A percentile compares a stretch with the other conserved stretches of the same genome.
Evolutionary conservation across 2,113 vertebrate species (phyloP).

Genomic region (Phrynocephalus versicolor): DNA sequence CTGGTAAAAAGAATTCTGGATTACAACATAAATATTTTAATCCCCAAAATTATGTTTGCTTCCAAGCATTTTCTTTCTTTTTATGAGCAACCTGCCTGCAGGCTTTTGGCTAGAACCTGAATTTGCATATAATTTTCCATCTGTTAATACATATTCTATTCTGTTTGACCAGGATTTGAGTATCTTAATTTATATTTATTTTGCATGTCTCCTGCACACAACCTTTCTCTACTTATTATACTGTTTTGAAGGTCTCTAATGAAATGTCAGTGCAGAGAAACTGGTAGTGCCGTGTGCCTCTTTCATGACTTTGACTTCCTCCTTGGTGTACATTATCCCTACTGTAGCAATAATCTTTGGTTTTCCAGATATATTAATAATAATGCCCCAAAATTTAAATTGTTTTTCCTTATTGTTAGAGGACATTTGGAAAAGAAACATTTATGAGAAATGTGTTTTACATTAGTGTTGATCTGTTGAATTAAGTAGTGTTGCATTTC

Average conservation of each 20-base stretch:
- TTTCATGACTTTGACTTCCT: conserved; percentile 27
- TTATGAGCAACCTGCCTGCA: conserved; percentile 41
- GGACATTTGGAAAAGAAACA: too few species aligned
- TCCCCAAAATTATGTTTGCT: neutral
- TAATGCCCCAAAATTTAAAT: too few species aligned
- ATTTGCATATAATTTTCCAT: conserved; percentile 48
- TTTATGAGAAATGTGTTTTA: too few species aligned
- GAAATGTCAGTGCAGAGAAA: neutral
- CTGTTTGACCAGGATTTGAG: conserved; percentile 42
- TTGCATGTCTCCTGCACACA: neutral
- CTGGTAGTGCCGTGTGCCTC: conserved; percentile 30
- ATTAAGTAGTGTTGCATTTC: too few species aligned
- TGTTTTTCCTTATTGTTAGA: too few species aligned
- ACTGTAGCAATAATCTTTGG: conserved; percentile 51
- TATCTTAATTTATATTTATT: neutral
- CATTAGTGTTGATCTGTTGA: too few species aligned
- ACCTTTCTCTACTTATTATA: conserved; percentile 23
- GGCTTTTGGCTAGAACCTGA: conserved; percentile 10
- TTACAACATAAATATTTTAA: neutral
- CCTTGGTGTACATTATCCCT: conserved; percentile 51
- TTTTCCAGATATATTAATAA: conserved; percentile 59
- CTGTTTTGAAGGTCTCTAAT: conserved; percentile 35
- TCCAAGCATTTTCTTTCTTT: conserved; percentile 19
- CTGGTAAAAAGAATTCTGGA: neutral
- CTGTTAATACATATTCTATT: conserved; percentile 29